phyloP scores from a whole-genome alignment of 2,888 invertebrate species.

The Cheilosia scutellata region DNA sequence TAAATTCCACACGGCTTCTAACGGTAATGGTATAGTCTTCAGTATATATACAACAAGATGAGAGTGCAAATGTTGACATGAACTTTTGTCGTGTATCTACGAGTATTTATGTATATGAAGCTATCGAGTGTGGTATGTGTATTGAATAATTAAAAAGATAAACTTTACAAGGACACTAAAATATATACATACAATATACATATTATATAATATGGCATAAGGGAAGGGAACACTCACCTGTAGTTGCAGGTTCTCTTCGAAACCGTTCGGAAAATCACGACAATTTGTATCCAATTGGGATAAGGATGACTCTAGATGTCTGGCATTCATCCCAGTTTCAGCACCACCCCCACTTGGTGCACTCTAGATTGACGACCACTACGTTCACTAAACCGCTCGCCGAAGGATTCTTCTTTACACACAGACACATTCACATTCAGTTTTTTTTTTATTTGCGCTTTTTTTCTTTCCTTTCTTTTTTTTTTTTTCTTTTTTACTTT shows the following conservation, averaged over 20 bases:
- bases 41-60: not conserved
- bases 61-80: constrained; percentile 45
- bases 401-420: constrained; percentile 58
- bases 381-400: constrained; percentile 59
- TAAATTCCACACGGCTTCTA: constrained; percentile 14
- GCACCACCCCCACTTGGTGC: constrained; percentile 74
- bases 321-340: constrained; percentile 82
- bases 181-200: too few relatives aligned
- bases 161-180: constrained; percentile 5
- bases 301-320: constrained; percentile 82
- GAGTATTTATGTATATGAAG: not conserved
- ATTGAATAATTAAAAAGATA: constrained; percentile 14
- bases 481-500: constrained; percentile 32
- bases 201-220: not conserved
- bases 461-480: constrained; percentile 9
- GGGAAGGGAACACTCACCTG: constrained; percentile 76
- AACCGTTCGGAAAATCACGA: constrained; percentile 80
- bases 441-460: constrained; percentile 39
- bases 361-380: constrained; percentile 59
- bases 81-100: constrained; percentile 19
- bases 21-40: not conserved
- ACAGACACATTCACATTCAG: constrained; percentile 70
- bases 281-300: constrained; percentile 83
- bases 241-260: constrained; percentile 81
- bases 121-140: not conserved